Evolutionary conservation across 2,113 vertebrate species (phyloP).

Genomic region (Thalassarche chlororhynchos): DNA sequence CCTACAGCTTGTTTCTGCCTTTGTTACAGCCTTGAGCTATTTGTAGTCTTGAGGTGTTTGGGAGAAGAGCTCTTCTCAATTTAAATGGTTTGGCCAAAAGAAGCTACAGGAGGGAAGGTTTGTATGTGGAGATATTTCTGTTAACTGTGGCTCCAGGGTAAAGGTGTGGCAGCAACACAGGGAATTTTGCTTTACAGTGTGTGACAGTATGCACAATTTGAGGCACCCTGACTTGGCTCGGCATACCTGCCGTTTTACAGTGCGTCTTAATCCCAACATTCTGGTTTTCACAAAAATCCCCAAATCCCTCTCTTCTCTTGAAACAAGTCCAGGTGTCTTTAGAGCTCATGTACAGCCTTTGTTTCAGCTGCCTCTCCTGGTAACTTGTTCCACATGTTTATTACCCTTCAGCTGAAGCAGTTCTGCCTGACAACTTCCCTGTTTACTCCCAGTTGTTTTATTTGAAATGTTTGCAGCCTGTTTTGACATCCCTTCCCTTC

Average conservation of each 20-base stretch:
- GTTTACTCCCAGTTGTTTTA: background rate
- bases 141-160: background rate
- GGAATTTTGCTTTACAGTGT: background rate
- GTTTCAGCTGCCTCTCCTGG: conserved; percentile 15
- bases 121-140: background rate
- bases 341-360: background rate
- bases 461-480: background rate
- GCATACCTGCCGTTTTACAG: background rate
- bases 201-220: background rate
- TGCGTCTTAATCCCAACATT: background rate
- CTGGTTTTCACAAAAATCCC: background rate
- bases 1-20: background rate
- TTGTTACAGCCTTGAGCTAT: background rate
- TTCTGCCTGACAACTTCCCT: background rate
- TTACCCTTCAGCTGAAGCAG: background rate
- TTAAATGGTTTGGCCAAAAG: background rate
- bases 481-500: background rate
- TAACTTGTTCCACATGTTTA: conserved; percentile 44
- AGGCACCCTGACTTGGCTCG: background rate
- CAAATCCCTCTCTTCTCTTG: background rate
- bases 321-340: conserved; percentile 13
- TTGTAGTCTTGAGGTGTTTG: background rate
- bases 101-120: background rate
- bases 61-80: background rate
- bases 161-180: background rate